Percentiles rank a stretch among this genome's conserved stretches.
phyloP scores from a whole-genome alignment of 2,113 vertebrate species.

The Corvus cornix region DNA sequence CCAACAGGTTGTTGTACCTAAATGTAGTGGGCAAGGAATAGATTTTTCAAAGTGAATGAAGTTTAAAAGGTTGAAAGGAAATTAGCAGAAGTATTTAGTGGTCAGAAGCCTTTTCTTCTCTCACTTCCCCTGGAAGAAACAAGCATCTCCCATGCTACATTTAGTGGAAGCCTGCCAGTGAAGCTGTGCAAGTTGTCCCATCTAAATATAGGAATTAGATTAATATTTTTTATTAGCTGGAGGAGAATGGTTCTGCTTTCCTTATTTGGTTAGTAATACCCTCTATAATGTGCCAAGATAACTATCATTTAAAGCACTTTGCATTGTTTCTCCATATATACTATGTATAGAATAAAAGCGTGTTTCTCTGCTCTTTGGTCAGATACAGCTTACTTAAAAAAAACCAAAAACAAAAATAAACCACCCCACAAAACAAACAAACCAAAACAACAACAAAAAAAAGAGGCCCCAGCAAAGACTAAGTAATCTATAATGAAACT shows the following conservation, averaged over 20 bases:
- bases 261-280: not conserved
- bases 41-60: not conserved
- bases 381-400: not conserved
- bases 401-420: not conserved
- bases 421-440: not conserved
- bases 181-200: not conserved
- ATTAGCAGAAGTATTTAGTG: not conserved
- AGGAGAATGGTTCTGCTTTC: not conserved
- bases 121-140: not conserved
- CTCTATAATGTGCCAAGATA: not conserved
- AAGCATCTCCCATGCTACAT: fast-evolving
- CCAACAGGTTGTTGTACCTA: not conserved
- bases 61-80: not conserved
- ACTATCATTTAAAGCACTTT: not conserved
- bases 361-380: not conserved
- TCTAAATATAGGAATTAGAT: not conserved
- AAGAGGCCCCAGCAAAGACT: not conserved
- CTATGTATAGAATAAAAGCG: not conserved
- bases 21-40: not conserved
- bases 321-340: not conserved
- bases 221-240: not conserved
- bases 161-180: not conserved
- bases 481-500: not conserved
- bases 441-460: not conserved
- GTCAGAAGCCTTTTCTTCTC: not conserved